phyloP scores from a whole-genome alignment of 2,797 vertebrate genomes.

The Catharus ustulatus region DNA sequence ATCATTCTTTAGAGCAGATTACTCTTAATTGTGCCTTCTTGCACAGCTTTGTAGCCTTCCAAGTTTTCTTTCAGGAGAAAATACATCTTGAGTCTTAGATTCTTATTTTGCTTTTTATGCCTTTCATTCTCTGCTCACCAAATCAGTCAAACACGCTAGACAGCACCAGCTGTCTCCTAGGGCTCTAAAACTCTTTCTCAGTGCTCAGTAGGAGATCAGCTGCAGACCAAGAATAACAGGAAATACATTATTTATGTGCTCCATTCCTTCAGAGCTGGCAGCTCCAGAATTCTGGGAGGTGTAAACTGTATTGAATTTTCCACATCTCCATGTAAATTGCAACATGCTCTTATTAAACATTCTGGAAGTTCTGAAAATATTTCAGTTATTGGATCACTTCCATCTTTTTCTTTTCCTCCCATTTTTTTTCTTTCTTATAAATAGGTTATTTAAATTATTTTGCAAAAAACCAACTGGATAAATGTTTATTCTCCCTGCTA shows the following conservation, averaged over 20 bases:
- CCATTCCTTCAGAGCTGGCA: slow-evolving; percentile 5
- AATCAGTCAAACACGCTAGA: slow-evolving; percentile 45
- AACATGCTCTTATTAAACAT: background rate
- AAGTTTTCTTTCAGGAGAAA: background rate
- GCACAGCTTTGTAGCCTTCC: background rate
- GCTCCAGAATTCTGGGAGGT: slow-evolving; percentile 36
- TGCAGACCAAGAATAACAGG: slow-evolving; percentile 44
- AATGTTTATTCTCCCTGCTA: background rate
- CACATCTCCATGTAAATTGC: background rate
- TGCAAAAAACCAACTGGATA: background rate
- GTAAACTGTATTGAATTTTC: background rate
- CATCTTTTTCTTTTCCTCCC: background rate
- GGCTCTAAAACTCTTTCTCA: slow-evolving; percentile 25
- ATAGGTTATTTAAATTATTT: background rate
- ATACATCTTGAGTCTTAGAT: background rate
- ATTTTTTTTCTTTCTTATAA: background rate
- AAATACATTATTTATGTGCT: slow-evolving; percentile 54
- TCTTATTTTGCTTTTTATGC: slow-evolving; percentile 11
- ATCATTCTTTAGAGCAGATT: background rate
- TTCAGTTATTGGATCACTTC: background rate
- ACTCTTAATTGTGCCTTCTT: background rate
- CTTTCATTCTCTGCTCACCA: slow-evolving; percentile 13
- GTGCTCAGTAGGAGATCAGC: slow-evolving; percentile 42
- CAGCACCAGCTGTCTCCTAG: slow-evolving; percentile 45
- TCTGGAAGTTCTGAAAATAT: slow-evolving; percentile 21